A percentile compares a stretch with the other conserved stretches of the same genome.
Conservation (phyloP, 2,797 vertebrate genomes). For the Hypotaenidia okinawae region DNA sequence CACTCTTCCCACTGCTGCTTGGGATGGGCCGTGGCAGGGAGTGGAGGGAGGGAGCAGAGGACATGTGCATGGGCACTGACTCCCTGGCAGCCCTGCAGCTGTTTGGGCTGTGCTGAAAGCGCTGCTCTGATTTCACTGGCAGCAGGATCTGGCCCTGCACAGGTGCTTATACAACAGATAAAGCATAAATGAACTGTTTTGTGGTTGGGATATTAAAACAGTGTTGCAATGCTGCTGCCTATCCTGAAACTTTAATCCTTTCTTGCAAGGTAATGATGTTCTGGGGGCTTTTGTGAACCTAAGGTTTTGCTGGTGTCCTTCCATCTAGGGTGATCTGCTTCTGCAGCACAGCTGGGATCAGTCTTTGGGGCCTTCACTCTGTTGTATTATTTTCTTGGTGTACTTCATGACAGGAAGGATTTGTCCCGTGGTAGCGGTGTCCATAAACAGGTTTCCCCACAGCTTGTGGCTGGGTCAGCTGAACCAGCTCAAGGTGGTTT, state of each 20-base stretch:
- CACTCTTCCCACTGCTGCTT: neutral
- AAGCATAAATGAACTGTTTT: neutral
- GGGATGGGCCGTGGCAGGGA: neutral
- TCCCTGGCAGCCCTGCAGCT: fast-evolving
- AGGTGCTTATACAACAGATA: neutral
- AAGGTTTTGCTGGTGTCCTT: neutral
- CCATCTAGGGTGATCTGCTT: neutral
- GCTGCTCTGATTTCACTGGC: neutral
- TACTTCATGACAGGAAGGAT: neutral
- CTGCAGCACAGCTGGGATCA: neutral
- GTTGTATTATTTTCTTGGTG: neutral
- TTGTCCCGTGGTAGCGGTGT: neutral
- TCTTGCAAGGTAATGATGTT: neutral
- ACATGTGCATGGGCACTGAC: fast-evolving
- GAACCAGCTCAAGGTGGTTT: neutral
- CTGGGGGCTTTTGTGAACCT: neutral
- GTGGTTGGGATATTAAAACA: neutral
- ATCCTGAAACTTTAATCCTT: neutral
- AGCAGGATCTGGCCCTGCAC: neutral
- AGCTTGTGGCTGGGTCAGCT: neutral
- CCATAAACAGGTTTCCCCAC: fast-evolving
- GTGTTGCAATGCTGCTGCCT: neutral
- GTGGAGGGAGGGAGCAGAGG: neutral
- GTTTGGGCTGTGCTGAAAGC: neutral
- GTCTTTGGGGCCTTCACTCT: neutral